Conservation (phyloP, 2,888 invertebrate genomes). For the Agrenia bidenticulata region DNA sequence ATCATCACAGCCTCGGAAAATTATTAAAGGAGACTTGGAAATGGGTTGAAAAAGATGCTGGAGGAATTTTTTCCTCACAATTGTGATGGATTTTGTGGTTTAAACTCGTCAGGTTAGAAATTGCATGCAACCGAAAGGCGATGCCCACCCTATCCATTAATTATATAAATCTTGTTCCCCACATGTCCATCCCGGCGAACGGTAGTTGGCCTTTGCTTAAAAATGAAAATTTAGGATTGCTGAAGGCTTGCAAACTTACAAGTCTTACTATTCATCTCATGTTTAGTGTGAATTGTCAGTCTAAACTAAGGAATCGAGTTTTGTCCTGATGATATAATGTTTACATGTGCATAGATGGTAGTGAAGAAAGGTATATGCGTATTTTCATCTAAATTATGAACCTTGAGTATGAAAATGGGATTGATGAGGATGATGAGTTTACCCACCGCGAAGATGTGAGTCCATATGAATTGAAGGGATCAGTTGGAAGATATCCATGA, state of each 20-base stretch:
- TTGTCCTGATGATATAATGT: background rate
- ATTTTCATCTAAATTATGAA: background rate
- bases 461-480: background rate
- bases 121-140: background rate
- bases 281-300: background rate
- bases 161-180: too few relatives aligned
- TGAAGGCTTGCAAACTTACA: background rate
- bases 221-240: too few relatives aligned
- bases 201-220: too few relatives aligned
- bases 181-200: too few relatives aligned
- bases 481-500: background rate
- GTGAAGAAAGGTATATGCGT: slow-evolving; percentile 4
- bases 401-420: slow-evolving; percentile 5
- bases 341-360: too few relatives aligned
- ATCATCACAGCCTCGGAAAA: slow-evolving; percentile 15
- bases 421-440: slow-evolving; percentile 13
- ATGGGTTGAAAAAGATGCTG: background rate
- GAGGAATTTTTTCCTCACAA: slow-evolving; percentile 1
- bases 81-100: slow-evolving; percentile 6
- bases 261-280: background rate
- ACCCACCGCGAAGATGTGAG: slow-evolving; percentile 4
- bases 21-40: slow-evolving; percentile 13
- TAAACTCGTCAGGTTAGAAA: background rate
- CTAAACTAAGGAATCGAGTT: background rate
- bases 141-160: too few relatives aligned